These are phyloP conservation scores for Lophotriccus pileatus DNA, from an alignment of 2,797 vertebrate genomes.

Conservation along the genomic window DNA sequence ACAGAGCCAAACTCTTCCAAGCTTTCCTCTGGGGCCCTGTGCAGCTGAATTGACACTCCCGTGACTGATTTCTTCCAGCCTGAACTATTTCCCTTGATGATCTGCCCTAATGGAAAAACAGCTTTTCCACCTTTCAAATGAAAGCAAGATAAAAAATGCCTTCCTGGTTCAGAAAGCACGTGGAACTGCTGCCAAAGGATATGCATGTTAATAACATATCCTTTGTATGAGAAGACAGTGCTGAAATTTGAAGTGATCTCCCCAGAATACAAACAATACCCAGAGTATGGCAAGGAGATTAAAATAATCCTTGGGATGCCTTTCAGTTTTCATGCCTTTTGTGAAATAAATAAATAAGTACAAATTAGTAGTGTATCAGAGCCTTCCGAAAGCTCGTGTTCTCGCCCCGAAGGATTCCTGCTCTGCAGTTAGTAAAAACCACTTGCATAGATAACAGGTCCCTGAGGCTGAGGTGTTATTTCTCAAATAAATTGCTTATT, in stretches of 20 bases:
- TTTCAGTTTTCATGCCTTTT: conserved; percentile 15
- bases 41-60: conserved; percentile 21
- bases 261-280: conserved; percentile 29
- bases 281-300: conserved; percentile 23
- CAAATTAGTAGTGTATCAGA: conserved; percentile 11
- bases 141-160: conserved; percentile 50
- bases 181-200: conserved; percentile 20
- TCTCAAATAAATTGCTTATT: conserved; percentile 58
- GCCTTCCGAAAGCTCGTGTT: neutral
- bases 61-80: conserved; percentile 65
- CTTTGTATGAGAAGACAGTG: neutral
- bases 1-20: neutral
- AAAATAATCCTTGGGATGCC: conserved; percentile 32
- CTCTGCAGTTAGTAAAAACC: conserved; percentile 36
- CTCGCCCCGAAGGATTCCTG: neutral
- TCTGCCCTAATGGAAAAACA: conserved; percentile 43
- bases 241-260: conserved; percentile 37
- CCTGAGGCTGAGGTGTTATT: conserved; percentile 1
- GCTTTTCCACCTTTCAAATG: conserved; percentile 50
- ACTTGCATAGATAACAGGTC: conserved; percentile 32
- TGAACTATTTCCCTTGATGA: conserved; percentile 41
- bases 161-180: conserved; percentile 27
- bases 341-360: conserved; percentile 17
- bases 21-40: conserved; percentile 10
- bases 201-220: conserved; percentile 34